Base-by-base conservation (phyloP, 23 tunicate genomes). In the Ciona savignyi region DNA sequence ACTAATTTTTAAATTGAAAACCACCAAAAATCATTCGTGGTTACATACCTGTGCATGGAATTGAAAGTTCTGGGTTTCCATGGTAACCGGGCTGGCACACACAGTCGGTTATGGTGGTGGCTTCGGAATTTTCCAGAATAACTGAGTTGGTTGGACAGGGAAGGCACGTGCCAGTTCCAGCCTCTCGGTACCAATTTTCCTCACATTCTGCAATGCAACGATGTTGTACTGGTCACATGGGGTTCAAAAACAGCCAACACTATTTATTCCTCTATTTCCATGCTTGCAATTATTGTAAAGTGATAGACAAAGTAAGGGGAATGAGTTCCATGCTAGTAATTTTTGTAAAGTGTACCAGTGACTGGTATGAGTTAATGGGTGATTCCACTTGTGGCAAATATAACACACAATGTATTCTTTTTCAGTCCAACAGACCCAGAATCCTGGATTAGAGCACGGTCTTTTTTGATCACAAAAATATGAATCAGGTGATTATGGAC, bases 11-110 rank as follows among this genome's bases (percentile, higher is more conserved):
- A 42, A 42, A 9, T 15, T 42, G 56, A 6, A 42, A 42, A 9
- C 56, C 56, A 42, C 56, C 56, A 42, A 42, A 42, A 6, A 42
- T 9, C 56, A 42, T 42, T 15, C 9, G 11, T 6, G 9, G 15
- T 42, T 42, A 42, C 56, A 42, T 15, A 80, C 85, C 85, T 80
- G 77, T 80, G 23, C 73, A 69, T 31, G 33, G 48, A 22, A 69
- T 32, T 1, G 23, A 23, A 1, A 69, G 34, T 25, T 24, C 65
- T 2, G 85, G 85, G 64, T 65, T 80, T 11, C 85, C 85, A 56
- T 64, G 60, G 85, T 80, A 80, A 25, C 85, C 85, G 2, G 71
- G 68, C 2, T 70, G 25, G 34, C 85, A 80, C 15, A 35, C 27
- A 63, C 85, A 80, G 3, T 80, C 56, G 15, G 56, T 15, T 6